Evolutionary conservation across 2,888 invertebrate species (phyloP).

Genomic region (Tetanocera ferruginea): DNA sequence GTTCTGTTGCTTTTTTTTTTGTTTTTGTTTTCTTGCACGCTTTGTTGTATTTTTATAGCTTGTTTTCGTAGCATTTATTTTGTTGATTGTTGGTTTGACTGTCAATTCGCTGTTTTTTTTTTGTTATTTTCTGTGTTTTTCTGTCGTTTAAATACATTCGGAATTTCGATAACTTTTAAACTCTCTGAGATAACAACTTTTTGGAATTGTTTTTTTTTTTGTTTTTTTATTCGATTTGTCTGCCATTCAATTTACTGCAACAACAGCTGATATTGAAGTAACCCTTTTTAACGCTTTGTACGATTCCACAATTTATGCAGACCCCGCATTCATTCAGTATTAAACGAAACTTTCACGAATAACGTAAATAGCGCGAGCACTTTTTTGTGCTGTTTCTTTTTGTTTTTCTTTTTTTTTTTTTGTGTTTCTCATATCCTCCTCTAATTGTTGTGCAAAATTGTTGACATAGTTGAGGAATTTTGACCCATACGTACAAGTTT

Average conservation of each 20-base stretch:
- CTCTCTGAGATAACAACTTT: background rate
- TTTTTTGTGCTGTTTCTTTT: background rate
- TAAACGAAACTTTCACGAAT: constrained; percentile 38
- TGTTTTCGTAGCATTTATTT: background rate
- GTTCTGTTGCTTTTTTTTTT: background rate
- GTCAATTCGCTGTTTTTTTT: background rate
- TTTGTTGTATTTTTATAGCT: background rate
- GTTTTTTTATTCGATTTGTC: background rate
- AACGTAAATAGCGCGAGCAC: constrained; percentile 21
- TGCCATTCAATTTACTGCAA: background rate
- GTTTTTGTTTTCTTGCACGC: background rate
- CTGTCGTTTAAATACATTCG: background rate
- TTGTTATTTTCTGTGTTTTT: no score
- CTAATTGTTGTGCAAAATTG: no score
- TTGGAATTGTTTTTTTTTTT: background rate
- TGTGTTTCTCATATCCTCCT: no score
- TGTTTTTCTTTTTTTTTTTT: no score
- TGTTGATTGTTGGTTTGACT: background rate
- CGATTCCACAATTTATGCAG: no score
- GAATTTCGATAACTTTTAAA: no score
- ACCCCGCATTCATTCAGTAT: constrained; percentile 18
- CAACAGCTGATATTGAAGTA: background rate
- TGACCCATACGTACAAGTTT: no score
- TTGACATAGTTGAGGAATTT: no score
- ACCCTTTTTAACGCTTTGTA: no score